Conservation (phyloP, 2,113 vertebrate species). For the Gallinago media region DNA sequence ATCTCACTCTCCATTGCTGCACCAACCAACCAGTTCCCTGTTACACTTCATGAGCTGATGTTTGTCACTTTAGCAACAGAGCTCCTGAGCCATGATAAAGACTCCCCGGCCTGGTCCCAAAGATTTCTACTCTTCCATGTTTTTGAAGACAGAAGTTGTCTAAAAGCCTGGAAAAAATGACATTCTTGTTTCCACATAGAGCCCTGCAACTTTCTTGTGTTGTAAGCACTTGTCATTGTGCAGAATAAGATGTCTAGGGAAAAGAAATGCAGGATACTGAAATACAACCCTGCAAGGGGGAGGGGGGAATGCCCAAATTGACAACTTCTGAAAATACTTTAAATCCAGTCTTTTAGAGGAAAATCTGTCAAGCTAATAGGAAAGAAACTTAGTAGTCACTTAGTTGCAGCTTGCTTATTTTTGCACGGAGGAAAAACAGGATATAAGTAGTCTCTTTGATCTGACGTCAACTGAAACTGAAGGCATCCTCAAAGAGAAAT, state of each 20-base stretch:
- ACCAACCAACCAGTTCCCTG: background rate
- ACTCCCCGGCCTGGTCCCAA: background rate
- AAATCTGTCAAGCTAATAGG: background rate
- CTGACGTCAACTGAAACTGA: background rate
- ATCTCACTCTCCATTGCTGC: background rate
- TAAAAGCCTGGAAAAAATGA: background rate
- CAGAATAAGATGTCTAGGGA: background rate
- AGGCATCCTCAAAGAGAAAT: background rate
- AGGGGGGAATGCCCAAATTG: background rate
- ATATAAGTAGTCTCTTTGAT: background rate
- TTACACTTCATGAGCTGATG: fast-evolving
- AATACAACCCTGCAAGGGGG: background rate
- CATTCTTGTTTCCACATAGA: background rate
- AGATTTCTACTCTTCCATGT: background rate
- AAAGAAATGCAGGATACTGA: background rate
- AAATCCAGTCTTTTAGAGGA: background rate
- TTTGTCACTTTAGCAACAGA: background rate
- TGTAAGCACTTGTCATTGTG: background rate
- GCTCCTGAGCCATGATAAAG: background rate
- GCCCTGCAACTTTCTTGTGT: background rate
- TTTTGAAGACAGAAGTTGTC: background rate
- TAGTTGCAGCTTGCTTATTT: background rate
- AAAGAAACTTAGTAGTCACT: background rate
- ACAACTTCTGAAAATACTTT: background rate
- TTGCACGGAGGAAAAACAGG: background rate